Conservation (phyloP, 2,797 vertebrate genomes). For the Nannoperca australis region DNA sequence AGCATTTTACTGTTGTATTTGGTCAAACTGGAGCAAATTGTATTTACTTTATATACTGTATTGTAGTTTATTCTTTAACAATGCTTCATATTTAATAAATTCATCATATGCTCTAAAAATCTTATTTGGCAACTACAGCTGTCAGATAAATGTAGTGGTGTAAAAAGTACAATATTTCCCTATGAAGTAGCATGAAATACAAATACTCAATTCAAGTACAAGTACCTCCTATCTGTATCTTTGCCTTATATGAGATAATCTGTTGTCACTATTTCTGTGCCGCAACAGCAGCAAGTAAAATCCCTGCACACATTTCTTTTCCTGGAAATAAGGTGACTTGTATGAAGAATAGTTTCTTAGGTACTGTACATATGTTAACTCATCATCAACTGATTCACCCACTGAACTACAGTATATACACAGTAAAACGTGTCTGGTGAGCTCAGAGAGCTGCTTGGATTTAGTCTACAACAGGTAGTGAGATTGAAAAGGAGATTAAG, state of each 20-base stretch:
- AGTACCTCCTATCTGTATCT: not conserved
- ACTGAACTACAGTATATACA: not conserved
- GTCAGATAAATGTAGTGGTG: not conserved
- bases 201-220: too few relatives aligned
- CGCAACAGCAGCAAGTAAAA: not conserved
- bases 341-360: not conserved
- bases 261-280: not conserved
- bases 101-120: not conserved
- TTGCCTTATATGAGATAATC: not conserved
- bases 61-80: not conserved
- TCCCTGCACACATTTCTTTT: not conserved
- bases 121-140: not conserved
- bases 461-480: conserved; percentile 8
- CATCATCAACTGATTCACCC: not conserved
- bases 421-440: not conserved
- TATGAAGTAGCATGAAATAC: too few relatives aligned
- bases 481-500: conserved; percentile 22
- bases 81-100: not conserved
- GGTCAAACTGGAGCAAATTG: not conserved
- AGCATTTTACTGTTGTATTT: not conserved
- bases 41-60: not conserved
- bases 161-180: not conserved
- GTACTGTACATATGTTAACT: not conserved
- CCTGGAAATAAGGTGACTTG: not conserved
- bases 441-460: conserved; percentile 5